A percentile compares a stretch with the other conserved stretches of the same genome.
Evolutionary conservation across 1,140 invertebrate genomes (phyloP).

Genomic region (Plectrocnemia conspersa): DNA sequence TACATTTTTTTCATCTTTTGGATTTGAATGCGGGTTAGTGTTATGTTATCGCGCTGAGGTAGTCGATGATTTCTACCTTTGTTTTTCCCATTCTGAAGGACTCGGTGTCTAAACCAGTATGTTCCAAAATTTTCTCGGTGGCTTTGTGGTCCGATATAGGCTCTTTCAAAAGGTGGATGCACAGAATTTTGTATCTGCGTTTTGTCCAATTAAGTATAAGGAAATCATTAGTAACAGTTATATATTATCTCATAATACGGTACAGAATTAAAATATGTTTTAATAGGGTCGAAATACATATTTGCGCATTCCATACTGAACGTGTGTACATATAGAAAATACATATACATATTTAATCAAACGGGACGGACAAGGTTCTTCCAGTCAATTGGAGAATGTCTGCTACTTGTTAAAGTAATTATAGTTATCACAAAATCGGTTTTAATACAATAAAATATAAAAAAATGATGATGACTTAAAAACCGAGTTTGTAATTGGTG

Average conservation of each 20-base stretch:
- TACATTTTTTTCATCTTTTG: no score
- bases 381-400: constrained; percentile 26
- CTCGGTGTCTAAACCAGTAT: constrained; percentile 80
- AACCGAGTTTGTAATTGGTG: no score
- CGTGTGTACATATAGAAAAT: background rate
- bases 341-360: background rate
- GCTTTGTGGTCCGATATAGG: constrained; percentile 75
- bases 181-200: constrained; percentile 91
- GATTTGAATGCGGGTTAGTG: background rate
- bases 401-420: no score
- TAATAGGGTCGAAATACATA: constrained; percentile 1
- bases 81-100: constrained; percentile 94
- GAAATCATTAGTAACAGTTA: constrained; percentile 11
- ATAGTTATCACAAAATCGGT: no score
- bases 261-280: background rate
- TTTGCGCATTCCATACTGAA: no score
- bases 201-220: constrained; percentile 33
- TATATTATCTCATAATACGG: background rate
- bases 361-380: constrained; percentile 3
- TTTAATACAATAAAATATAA: no score
- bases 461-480: no score
- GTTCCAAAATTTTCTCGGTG: constrained; percentile 82
- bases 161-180: constrained; percentile 71
- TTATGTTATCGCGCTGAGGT: constrained; percentile 11
- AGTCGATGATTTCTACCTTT: constrained; percentile 64